A percentile compares a stretch with the other conserved stretches of the same genome.
These are phyloP conservation scores for Notarius lentiginosus DNA, from an alignment of 2,113 vertebrate genomes.

Conservation along the genomic window DNA sequence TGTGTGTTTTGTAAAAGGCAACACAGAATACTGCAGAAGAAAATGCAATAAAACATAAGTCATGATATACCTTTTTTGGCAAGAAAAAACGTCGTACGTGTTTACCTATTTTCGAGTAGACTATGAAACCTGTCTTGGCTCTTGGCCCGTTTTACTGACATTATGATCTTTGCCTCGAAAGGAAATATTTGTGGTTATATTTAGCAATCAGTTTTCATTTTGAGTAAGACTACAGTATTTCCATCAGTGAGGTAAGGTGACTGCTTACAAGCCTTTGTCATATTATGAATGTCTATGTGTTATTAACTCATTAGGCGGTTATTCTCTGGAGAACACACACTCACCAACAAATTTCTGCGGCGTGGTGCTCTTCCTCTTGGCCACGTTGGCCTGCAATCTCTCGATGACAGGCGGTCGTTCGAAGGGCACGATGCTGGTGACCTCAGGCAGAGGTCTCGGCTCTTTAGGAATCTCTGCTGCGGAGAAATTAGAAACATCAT, in stretches of 20 bases:
- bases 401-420: constrained; percentile 97
- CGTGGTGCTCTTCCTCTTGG: constrained; percentile 98
- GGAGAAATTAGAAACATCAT: neutral
- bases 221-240: constrained; percentile 42
- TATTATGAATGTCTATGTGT: neutral
- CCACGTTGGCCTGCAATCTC: constrained; percentile 90
- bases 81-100: neutral
- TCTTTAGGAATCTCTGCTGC: constrained; percentile 88
- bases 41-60: neutral
- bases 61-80: neutral
- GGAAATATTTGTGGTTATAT: constrained; percentile 44
- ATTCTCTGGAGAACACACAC: neutral
- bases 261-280: neutral
- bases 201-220: constrained; percentile 38
- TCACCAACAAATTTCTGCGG: constrained; percentile 99
- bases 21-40: neutral
- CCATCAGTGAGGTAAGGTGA: constrained; percentile 12
- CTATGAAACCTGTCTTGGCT: neutral
- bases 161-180: constrained; percentile 12
- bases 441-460: constrained; percentile 83
- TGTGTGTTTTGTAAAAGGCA: neutral
- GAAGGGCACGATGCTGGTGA: constrained; percentile 83
- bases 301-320: constrained; percentile 51
- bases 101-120: neutral
- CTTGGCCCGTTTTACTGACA: neutral